Conservation (phyloP, 2,797 vertebrate genomes). For the Chaenodraco wilsoni region DNA sequence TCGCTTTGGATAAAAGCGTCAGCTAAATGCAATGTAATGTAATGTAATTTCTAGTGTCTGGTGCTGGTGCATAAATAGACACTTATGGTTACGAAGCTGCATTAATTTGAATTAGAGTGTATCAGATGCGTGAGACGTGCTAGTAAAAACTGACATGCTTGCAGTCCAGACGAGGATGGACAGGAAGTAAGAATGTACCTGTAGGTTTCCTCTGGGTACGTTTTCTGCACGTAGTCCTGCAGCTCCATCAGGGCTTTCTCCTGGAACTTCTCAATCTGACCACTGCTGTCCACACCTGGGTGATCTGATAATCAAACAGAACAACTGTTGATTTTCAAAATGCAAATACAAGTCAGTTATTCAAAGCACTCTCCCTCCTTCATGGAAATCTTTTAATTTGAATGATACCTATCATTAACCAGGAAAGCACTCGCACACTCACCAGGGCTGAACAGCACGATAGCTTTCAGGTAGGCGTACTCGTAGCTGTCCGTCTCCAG, state of each 20-base stretch:
- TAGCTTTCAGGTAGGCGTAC: conserved; percentile 98
- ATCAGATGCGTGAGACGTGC: too few species aligned
- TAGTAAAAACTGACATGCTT: too few species aligned
- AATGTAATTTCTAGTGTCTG: too few species aligned
- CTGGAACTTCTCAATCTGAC: conserved; percentile 97
- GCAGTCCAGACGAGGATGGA: too few species aligned
- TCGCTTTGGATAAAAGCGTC: too few species aligned
- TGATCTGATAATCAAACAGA: conserved; percentile 86
- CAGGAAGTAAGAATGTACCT: conserved; percentile 80
- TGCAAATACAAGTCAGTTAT: background rate
- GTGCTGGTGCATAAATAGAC: too few species aligned
- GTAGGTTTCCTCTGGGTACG: conserved; percentile 96
- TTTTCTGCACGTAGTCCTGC: conserved; percentile 98
- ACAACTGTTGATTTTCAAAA: conserved; percentile 5
- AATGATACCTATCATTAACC: background rate
- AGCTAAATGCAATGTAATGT: too few species aligned
- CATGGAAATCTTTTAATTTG: background rate
- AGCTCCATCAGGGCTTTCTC: conserved; percentile 99
- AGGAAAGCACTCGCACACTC: conserved; percentile 58
- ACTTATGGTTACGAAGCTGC: too few species aligned
- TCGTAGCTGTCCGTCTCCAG: conserved; percentile 96
- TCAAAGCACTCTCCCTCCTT: background rate
- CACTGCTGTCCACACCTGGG: conserved; percentile 92
- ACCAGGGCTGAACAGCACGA: conserved; percentile 98
- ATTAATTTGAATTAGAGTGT: too few species aligned